Percentiles rank a stretch among this genome's conserved stretches.
Evolutionary conservation across 2,113 vertebrate genomes (phyloP).

Genomic region (Cavia porcellus): DNA sequence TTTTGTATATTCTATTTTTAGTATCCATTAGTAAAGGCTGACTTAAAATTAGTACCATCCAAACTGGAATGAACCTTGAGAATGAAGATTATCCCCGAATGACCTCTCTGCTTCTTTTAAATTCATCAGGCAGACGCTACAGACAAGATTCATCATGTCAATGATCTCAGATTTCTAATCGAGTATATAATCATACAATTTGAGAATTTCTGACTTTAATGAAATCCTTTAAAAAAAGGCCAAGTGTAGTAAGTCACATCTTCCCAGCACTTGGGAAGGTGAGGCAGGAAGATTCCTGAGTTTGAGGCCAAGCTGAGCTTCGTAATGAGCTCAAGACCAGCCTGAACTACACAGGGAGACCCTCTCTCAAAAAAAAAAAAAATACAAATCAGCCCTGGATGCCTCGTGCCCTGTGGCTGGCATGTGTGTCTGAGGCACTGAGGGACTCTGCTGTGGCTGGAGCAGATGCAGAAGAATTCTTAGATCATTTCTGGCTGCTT

Average conservation of each 20-base stretch:
- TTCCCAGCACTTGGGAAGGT: not conserved
- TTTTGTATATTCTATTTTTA: slow-evolving; percentile 51
- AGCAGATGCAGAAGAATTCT: not conserved
- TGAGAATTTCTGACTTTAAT: not conserved
- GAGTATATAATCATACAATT: not conserved
- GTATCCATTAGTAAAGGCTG: slow-evolving; percentile 32
- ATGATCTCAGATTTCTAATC: slow-evolving; percentile 36
- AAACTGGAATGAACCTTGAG: slow-evolving; percentile 43
- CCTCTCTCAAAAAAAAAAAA: not conserved
- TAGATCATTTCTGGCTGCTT: not conserved
- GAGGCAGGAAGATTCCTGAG: not conserved
- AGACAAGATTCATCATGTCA: slow-evolving; percentile 16
- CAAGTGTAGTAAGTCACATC: not conserved
- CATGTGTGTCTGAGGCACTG: not conserved
- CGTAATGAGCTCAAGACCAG: not conserved
- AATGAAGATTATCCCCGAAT: slow-evolving; percentile 37
- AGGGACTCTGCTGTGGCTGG: not conserved
- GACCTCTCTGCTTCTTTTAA: slow-evolving; percentile 42
- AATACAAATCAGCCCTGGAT: not conserved
- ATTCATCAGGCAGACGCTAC: not conserved
- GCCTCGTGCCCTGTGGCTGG: not conserved
- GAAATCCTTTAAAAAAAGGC: not conserved
- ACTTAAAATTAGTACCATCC: slow-evolving; percentile 59
- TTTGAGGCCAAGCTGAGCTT: not conserved
- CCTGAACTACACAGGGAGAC: not conserved